A percentile compares a stretch with the other conserved stretches of the same genome.
These are phyloP conservation scores for Aleiodes testaceus DNA, from an alignment of 2,888 invertebrate genomes.

Conservation along the genomic window DNA sequence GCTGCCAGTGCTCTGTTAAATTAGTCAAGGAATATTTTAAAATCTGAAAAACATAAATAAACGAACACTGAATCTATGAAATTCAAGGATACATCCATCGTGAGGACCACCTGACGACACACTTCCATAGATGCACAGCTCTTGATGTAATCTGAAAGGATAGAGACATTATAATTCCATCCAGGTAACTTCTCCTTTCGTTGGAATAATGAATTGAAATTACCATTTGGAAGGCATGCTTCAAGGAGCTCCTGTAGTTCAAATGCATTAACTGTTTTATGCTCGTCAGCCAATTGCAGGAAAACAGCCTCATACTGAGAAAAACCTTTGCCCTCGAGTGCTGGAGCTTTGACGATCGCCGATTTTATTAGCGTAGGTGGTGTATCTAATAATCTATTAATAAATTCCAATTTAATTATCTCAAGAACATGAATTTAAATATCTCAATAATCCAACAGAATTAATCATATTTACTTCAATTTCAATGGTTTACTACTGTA, in stretches of 20 bases:
- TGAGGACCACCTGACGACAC: slow-evolving; percentile 90
- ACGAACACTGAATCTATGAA: background rate
- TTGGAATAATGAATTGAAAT: slow-evolving; percentile 19
- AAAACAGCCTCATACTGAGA: slow-evolving; percentile 93
- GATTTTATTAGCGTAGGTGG: slow-evolving; percentile 81
- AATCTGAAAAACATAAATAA: background rate
- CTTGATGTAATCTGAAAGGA: slow-evolving; percentile 86
- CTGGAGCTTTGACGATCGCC: slow-evolving; percentile 84
- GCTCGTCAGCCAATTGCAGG: slow-evolving; percentile 91
- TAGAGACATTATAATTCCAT: slow-evolving; percentile 6
- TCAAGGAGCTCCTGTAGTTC: slow-evolving; percentile 92
- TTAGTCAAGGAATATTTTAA: slow-evolving; percentile 45
- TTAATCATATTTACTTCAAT: slow-evolving; percentile 77
- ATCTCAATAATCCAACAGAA: background rate
- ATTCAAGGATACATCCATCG: slow-evolving; percentile 87
- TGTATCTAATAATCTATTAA: slow-evolving; percentile 74
- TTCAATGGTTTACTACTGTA: slow-evolving; percentile 85
- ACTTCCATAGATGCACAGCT: slow-evolving; percentile 95
- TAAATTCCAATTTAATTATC: background rate
- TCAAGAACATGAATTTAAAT: background rate
- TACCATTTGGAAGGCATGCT: slow-evolving; percentile 89
- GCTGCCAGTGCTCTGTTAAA: slow-evolving; percentile 80
- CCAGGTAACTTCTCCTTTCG: background rate
- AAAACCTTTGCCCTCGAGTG: slow-evolving; percentile 82
- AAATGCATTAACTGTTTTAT: slow-evolving; percentile 91